Percentiles rank a stretch among this genome's conserved stretches.
These are phyloP conservation scores for Acromyrmex heyeri DNA, from an alignment of 1,140 invertebrate genomes.

Conservation along the genomic window DNA sequence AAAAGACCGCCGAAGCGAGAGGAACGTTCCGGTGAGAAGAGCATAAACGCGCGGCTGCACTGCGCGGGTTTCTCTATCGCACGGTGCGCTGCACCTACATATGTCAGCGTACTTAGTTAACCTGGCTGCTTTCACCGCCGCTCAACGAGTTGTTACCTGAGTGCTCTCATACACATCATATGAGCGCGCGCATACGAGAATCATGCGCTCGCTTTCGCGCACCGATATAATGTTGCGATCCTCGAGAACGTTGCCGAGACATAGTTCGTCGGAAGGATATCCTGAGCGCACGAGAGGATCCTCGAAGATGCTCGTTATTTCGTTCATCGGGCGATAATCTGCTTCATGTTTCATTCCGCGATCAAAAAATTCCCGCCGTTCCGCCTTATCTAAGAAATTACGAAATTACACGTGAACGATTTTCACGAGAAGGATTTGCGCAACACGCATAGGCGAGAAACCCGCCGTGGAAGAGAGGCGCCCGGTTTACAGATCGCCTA, in stretches of 20 bases:
- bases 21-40: constrained; percentile 49
- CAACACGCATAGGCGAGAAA: not conserved
- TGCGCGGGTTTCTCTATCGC: constrained; percentile 56
- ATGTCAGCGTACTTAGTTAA: constrained; percentile 56
- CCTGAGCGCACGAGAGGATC: not conserved
- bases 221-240: constrained; percentile 27
- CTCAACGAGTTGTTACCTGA: constrained; percentile 42
- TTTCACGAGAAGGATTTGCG: not conserved
- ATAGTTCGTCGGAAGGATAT: not conserved
- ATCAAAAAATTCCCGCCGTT: not conserved
- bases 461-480: not conserved
- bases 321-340: not conserved
- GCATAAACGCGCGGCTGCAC: constrained; percentile 25
- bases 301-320: not conserved
- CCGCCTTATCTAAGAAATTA: not conserved
- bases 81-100: constrained; percentile 58
- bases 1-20: constrained; percentile 37
- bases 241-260: not conserved
- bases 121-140: constrained; percentile 54
- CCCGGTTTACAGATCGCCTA: not conserved
- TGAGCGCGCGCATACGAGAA: not conserved
- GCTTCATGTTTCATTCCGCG: constrained; percentile 18
- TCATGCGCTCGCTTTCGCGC: constrained; percentile 17
- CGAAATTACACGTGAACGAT: constrained; percentile 23
- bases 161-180: constrained; percentile 22